phyloP scores from a whole-genome alignment of 1,140 invertebrate genomes.

The Frieseomelitta varia region DNA sequence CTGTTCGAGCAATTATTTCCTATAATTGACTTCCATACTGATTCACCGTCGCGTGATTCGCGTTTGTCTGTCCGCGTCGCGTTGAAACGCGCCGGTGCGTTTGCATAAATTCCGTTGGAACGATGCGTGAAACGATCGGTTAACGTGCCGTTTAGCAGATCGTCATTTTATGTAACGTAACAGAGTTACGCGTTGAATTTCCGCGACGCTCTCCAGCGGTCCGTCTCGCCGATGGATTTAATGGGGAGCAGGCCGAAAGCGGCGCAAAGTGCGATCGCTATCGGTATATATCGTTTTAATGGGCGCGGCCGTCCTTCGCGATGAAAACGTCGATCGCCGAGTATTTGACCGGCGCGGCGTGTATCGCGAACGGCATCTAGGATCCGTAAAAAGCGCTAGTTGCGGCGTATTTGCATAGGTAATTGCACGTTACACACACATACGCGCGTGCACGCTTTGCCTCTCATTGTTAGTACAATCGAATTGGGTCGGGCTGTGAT shows the following conservation, averaged over 20 bases:
- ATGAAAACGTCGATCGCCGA: slow-evolving; percentile 39
- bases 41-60: background rate
- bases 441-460: background rate
- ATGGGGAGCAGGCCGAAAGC: slow-evolving; percentile 19
- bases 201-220: slow-evolving; percentile 36
- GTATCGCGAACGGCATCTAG: slow-evolving; percentile 40
- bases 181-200: slow-evolving; percentile 55
- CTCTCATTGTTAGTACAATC: slow-evolving; percentile 58
- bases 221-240: slow-evolving; percentile 38
- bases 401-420: slow-evolving; percentile 64
- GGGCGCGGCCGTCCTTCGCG: slow-evolving; percentile 29
- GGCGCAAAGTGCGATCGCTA: slow-evolving; percentile 4
- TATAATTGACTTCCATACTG: too few species aligned
- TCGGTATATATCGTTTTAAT: slow-evolving; percentile 41
- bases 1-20: background rate
- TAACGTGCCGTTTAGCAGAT: slow-evolving; percentile 26
- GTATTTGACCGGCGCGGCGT: slow-evolving; percentile 42
- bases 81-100: slow-evolving; percentile 24
- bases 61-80: background rate
- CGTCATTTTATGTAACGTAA: slow-evolving; percentile 41
- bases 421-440: slow-evolving; percentile 57
- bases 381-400: slow-evolving; percentile 53
- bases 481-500: slow-evolving; percentile 60
- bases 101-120: slow-evolving; percentile 46
- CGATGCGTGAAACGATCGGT: slow-evolving; percentile 1